These are phyloP conservation scores for Alligator sinensis DNA, from an alignment of 2,113 vertebrate genomes.

Conservation along the genomic window DNA sequence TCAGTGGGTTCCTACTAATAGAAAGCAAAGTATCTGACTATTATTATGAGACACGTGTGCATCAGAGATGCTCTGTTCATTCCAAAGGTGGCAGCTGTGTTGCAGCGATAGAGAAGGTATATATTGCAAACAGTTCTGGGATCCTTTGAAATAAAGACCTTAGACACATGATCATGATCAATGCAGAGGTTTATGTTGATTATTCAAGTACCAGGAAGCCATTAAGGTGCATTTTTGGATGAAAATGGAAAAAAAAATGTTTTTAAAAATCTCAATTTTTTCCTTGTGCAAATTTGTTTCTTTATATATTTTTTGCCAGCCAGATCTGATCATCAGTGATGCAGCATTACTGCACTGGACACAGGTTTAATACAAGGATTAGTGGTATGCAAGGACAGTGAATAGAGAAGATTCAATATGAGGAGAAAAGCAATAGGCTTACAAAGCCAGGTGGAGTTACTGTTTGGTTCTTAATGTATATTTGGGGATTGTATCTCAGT, in stretches of 20 bases:
- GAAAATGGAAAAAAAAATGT: background rate
- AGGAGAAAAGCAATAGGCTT: background rate
- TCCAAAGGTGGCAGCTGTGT: background rate
- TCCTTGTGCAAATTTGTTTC: background rate
- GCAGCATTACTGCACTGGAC: background rate
- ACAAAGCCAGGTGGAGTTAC: background rate
- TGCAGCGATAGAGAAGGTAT: background rate
- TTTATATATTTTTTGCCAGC: background rate
- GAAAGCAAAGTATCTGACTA: no score
- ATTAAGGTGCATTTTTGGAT: background rate
- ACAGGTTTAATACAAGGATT: background rate
- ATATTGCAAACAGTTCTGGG: background rate
- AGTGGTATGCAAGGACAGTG: background rate
- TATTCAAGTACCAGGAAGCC: background rate
- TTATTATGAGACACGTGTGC: no score
- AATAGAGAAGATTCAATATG: background rate
- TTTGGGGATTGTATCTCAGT: background rate
- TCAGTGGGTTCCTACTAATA: no score
- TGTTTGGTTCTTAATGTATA: background rate
- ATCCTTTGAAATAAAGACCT: background rate
- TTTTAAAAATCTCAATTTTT: background rate
- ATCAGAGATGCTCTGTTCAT: background rate
- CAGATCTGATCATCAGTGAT: rapidly evolving
- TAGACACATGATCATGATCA: background rate
- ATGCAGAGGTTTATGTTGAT: background rate